Conservation (phyloP, 2,797 vertebrate species). For the Parambassis ranga region DNA sequence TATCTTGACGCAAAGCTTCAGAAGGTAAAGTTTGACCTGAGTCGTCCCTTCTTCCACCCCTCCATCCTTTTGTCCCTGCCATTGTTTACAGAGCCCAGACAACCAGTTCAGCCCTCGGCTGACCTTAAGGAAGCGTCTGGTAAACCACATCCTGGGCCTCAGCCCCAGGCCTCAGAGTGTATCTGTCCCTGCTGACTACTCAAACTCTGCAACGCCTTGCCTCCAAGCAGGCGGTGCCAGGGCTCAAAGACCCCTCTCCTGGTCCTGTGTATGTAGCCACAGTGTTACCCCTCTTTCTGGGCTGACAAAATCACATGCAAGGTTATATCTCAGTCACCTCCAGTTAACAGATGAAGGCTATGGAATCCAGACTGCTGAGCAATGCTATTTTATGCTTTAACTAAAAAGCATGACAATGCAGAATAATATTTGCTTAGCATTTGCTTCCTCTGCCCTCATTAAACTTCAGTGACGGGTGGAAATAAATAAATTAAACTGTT, state of each 20-base stretch:
- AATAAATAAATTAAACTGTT: constrained; percentile 7
- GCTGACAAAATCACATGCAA: constrained; percentile 39
- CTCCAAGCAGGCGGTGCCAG: constrained; percentile 77
- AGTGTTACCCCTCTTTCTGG: constrained; percentile 35
- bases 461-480: constrained; percentile 32
- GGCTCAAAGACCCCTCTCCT: constrained; percentile 92
- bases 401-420: neutral
- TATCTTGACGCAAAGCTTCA: neutral
- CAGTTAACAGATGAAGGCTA: constrained; percentile 19
- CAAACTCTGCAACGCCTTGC: constrained; percentile 78
- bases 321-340: constrained; percentile 18
- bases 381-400: constrained; percentile 7
- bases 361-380: constrained; percentile 44
- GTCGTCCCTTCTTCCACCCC: constrained; percentile 15
- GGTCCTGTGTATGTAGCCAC: constrained; percentile 92
- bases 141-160: constrained; percentile 96
- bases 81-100: constrained; percentile 86
- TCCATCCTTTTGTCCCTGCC: constrained; percentile 54
- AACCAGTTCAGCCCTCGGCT: constrained; percentile 89
- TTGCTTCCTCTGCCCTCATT: constrained; percentile 26
- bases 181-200: constrained; percentile 88
- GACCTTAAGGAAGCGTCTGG: constrained; percentile 93
- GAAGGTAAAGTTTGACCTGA: neutral
- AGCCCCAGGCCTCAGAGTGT: constrained; percentile 85
- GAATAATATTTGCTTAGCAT: constrained; percentile 39